phyloP scores from a whole-genome alignment of 2,797 vertebrate genomes.

The Malacoctenus gilli region DNA sequence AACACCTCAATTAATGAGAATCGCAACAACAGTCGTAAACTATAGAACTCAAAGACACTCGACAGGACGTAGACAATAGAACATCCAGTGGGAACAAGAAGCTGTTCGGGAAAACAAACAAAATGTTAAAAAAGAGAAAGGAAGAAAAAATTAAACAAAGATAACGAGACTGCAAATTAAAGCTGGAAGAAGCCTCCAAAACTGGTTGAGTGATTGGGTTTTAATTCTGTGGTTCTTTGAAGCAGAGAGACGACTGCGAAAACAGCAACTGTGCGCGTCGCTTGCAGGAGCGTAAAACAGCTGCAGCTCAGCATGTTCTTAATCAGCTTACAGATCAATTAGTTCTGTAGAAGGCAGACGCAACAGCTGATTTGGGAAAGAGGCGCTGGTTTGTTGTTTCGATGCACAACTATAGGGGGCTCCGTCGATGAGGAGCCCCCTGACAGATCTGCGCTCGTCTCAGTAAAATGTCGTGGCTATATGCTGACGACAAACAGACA shows the following conservation, averaged over 20 bases:
- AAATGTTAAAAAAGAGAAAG: constrained; percentile 33
- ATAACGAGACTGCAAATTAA: constrained; percentile 16
- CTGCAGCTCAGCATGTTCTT: constrained; percentile 45
- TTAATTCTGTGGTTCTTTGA: constrained; percentile 6
- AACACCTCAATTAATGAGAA: constrained; percentile 62
- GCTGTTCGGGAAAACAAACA: constrained; percentile 39
- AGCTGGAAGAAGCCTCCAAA: constrained; percentile 2
- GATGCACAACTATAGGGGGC: constrained; percentile 33
- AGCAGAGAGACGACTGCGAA: constrained; percentile 15
- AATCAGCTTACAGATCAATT: constrained; percentile 60
- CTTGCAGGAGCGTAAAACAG: constrained; percentile 31
- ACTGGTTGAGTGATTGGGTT: constrained; percentile 1
- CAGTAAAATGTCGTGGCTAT: constrained; percentile 63
- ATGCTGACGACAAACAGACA: constrained; percentile 70
- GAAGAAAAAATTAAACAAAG: constrained; percentile 22
- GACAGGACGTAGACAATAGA: constrained; percentile 39
- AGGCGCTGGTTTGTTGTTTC: constrained; percentile 22
- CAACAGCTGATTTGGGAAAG: constrained; percentile 24
- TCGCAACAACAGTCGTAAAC: constrained; percentile 14
- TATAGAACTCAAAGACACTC: constrained; percentile 27
- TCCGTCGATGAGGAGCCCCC: constrained; percentile 55
- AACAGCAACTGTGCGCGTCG: constrained; percentile 22
- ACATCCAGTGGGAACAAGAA: constrained; percentile 38
- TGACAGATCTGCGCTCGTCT: constrained; percentile 55
- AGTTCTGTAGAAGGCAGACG: constrained; percentile 28